Evolutionary conservation across 2,113 vertebrate genomes (phyloP).

Genomic region (Pantherophis guttatus): DNA sequence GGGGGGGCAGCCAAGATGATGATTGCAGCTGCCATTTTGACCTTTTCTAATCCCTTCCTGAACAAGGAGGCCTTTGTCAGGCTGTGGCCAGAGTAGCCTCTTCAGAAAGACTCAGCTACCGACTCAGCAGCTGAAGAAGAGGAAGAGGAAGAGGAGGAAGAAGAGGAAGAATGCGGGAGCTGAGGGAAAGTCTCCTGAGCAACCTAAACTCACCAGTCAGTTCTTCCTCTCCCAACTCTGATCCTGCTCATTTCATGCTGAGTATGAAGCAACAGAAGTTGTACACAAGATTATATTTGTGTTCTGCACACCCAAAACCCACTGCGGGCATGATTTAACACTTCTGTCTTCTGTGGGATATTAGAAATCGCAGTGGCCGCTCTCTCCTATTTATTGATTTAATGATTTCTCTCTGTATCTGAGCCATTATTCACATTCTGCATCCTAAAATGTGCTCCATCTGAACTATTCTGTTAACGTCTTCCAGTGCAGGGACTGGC

Average conservation of each 20-base stretch:
- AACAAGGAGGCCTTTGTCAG: neutral
- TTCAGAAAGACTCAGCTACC: neutral
- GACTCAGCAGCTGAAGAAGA: neutral
- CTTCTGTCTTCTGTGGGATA: neutral
- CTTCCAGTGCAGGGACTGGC: slow-evolving; percentile 45
- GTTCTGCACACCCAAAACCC: neutral
- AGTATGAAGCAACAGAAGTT: neutral
- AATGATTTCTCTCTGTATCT: neutral
- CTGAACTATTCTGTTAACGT: slow-evolving; percentile 35
- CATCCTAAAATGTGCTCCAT: neutral
- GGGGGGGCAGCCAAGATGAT: neutral
- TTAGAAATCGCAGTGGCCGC: neutral
- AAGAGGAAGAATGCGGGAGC: neutral
- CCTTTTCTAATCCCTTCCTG: neutral
- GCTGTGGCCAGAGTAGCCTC: neutral
- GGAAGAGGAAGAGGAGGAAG: neutral
- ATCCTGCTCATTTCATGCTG: neutral
- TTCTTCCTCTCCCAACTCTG: neutral
- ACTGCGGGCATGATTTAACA: neutral
- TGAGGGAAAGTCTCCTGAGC: neutral
- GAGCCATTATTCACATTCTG: neutral
- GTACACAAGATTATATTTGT: neutral
- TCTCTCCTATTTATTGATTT: slow-evolving; percentile 4
- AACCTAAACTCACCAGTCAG: neutral
- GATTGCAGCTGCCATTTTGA: neutral